Percentiles rank a stretch among this genome's conserved stretches.
Conservation (phyloP, 2,113 vertebrate genomes). For the Pterocles orientalis region DNA sequence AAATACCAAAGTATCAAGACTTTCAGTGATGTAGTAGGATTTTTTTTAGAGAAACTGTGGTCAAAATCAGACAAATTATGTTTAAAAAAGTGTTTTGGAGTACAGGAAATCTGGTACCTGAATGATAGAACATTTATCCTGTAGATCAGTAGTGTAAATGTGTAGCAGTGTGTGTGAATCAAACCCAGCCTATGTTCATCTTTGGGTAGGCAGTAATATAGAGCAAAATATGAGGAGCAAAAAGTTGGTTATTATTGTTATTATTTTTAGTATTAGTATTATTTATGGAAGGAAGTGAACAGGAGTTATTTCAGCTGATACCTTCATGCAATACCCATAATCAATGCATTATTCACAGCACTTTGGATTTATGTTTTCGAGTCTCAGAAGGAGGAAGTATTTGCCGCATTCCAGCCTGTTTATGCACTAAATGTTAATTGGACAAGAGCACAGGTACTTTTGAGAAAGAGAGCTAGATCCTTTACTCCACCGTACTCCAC, state of each 20-base stretch:
- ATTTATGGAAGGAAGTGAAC: neutral
- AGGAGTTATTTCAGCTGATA: neutral
- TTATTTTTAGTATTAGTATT: neutral
- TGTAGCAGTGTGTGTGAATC: rapidly evolving
- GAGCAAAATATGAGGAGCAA: neutral
- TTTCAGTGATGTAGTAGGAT: neutral
- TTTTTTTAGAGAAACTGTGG: neutral
- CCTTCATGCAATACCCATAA: rapidly evolving
- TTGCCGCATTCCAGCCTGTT: neutral
- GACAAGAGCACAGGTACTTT: neutral
- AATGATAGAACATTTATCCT: neutral
- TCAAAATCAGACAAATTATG: rapidly evolving
- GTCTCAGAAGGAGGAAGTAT: neutral
- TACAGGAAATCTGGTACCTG: neutral
- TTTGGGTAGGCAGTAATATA: neutral
- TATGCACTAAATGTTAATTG: neutral
- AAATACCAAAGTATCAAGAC: neutral
- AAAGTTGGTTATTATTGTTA: neutral
- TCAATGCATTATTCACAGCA: neutral
- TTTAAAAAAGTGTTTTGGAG: neutral
- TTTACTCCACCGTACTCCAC: neutral
- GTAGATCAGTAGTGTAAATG: neutral
- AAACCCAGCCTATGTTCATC: neutral
- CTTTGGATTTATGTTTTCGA: neutral
- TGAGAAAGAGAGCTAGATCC: rapidly evolving